Conservation (phyloP, 1,140 invertebrate species). For the Papilio polyxenes region DNA sequence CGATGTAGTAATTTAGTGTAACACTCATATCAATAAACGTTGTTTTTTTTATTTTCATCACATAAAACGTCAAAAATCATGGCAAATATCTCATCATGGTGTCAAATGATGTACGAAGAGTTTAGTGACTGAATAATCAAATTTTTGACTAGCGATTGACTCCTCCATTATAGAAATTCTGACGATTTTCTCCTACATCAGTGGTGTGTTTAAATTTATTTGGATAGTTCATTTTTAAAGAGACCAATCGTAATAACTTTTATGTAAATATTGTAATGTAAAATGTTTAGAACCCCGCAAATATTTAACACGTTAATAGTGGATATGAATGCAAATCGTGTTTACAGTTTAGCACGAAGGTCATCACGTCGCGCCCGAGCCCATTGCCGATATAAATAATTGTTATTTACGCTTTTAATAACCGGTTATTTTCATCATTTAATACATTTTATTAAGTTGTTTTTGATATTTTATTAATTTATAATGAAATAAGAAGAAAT, state of each 20-base stretch:
- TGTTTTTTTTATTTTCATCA: no score
- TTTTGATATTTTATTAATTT: neutral
- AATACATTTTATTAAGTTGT: neutral
- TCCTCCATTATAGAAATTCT: no score
- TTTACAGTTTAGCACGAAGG: conserved; percentile 28
- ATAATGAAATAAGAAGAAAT: neutral
- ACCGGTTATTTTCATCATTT: neutral
- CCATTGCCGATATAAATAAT: conserved; percentile 13
- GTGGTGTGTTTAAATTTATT: no score
- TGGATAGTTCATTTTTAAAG: no score
- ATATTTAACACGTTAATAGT: conserved; percentile 22
- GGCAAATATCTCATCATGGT: no score
- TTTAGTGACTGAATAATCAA: no score
- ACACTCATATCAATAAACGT: no score
- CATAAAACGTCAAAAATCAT: no score
- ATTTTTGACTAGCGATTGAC: no score
- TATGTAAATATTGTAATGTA: neutral
- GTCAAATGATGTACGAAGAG: no score
- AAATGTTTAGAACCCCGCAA: conserved; percentile 23
- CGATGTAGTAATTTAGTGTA: no score
- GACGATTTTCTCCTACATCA: no score
- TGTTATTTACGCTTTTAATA: conserved; percentile 24
- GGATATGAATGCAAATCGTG: conserved; percentile 31
- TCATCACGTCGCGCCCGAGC: neutral
- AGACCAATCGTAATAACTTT: neutral